Evolutionary conservation across 1,140 invertebrate genomes (phyloP).

Genomic region (Heliconius hermathena): DNA sequence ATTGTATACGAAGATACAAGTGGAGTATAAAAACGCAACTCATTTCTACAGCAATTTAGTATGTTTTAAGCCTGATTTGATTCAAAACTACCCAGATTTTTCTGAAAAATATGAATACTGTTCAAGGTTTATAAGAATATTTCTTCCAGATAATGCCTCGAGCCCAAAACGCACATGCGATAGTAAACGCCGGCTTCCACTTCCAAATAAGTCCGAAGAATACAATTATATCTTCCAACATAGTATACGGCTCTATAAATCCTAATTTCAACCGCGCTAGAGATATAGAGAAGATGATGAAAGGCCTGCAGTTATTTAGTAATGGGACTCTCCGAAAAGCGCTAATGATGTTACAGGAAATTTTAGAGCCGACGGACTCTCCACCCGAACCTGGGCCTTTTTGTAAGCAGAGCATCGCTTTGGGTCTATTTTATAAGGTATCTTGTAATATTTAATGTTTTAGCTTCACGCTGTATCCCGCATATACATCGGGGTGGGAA

Average conservation of each 20-base stretch:
- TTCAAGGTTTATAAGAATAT: background rate
- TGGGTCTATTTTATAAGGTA: slow-evolving; percentile 86
- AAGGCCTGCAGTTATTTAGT: slow-evolving; percentile 80
- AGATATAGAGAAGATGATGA: slow-evolving; percentile 85
- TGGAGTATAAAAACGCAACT: no score
- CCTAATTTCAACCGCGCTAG: slow-evolving; percentile 86
- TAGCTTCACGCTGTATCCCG: no score
- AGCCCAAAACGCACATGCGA: slow-evolving; percentile 91
- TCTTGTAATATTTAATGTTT: no score
- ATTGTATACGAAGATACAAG: no score
- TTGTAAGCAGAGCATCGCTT: slow-evolving; percentile 85
- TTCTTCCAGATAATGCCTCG: slow-evolving; percentile 88
- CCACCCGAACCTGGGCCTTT: slow-evolving; percentile 85
- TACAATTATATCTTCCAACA: slow-evolving; percentile 68
- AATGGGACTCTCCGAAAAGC: slow-evolving; percentile 81
- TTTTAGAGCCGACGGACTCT: slow-evolving; percentile 84
- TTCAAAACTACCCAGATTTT: no score
- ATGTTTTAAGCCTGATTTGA: no score
- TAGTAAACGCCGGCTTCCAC: slow-evolving; percentile 91
- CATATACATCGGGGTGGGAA: no score
- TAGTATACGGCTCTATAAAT: slow-evolving; percentile 77
- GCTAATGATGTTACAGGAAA: slow-evolving; percentile 82
- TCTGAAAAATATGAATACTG: no score
- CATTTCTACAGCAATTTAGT: no score
- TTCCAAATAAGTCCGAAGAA: slow-evolving; percentile 82